Evolutionary conservation across 2,113 vertebrate genomes (phyloP).

Genomic region (Epinephelus cyanopodus): DNA sequence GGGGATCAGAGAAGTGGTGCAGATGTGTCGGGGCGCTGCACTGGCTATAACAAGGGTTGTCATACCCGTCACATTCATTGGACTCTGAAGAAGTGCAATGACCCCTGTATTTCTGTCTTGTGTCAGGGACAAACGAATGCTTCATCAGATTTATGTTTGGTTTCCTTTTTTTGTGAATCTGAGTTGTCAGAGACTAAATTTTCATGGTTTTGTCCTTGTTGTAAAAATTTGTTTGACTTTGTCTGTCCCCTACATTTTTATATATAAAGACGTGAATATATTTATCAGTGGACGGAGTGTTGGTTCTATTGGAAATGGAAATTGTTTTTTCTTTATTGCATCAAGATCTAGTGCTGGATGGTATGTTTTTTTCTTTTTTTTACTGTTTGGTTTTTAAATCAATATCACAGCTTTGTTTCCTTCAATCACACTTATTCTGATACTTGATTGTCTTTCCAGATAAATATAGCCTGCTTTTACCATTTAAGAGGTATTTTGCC

Average conservation of each 20-base stretch:
- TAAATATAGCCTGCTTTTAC: slow-evolving; percentile 66
- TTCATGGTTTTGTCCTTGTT: slow-evolving; percentile 72
- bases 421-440: slow-evolving; percentile 75
- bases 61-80: slow-evolving; percentile 59
- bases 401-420: slow-evolving; percentile 69
- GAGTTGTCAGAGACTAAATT: slow-evolving; percentile 63
- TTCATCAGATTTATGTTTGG: slow-evolving; percentile 66
- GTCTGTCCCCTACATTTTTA: slow-evolving; percentile 80
- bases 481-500: slow-evolving; percentile 64
- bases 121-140: slow-evolving; percentile 66
- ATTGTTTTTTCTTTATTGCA: slow-evolving; percentile 64
- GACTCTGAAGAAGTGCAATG: slow-evolving; percentile 77
- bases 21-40: slow-evolving; percentile 55
- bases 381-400: slow-evolving; percentile 70
- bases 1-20: slow-evolving; percentile 64
- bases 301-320: slow-evolving; percentile 76
- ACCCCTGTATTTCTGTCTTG: slow-evolving; percentile 60
- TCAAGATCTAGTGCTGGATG: slow-evolving; percentile 81
- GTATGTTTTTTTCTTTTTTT: slow-evolving; percentile 73
- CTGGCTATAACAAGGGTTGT: slow-evolving; percentile 33
- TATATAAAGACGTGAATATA: slow-evolving; percentile 83
- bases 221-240: slow-evolving; percentile 69
- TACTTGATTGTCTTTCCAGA: slow-evolving; percentile 72
- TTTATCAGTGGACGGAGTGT: slow-evolving; percentile 82
- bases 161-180: slow-evolving; percentile 55